Conservation (phyloP, 1,140 invertebrate genomes). For the Eriosoma lanigerum region DNA sequence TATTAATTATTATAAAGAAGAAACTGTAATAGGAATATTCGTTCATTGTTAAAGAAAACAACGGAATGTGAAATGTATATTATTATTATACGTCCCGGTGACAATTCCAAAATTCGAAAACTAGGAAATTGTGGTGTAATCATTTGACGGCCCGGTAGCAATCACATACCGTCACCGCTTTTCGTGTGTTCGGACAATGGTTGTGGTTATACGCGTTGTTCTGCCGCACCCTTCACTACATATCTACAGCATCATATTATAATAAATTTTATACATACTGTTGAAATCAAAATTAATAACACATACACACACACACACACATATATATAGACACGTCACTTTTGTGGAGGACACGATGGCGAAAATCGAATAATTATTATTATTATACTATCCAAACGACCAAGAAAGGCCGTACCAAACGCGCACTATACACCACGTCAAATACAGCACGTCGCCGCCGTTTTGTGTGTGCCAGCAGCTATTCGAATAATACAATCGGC, state of each 20-base stretch:
- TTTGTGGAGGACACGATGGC: not conserved
- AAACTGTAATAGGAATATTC: no score
- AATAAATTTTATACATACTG: not conserved
- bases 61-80: not conserved
- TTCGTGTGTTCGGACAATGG: slow-evolving; percentile 28
- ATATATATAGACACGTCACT: not conserved
- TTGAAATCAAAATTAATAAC: slow-evolving; percentile 33
- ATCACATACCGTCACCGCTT: not conserved
- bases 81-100: not conserved
- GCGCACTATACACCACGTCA: not conserved
- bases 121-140: slow-evolving; percentile 12
- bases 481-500: not conserved
- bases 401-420: not conserved
- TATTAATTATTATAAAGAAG: no score
- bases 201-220: not conserved
- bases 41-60: not conserved
- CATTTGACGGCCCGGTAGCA: not conserved
- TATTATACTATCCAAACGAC: not conserved
- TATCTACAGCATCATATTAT: not conserved
- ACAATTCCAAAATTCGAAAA: slow-evolving; percentile 4
- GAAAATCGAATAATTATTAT: slow-evolving; percentile 35
- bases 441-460: not conserved
- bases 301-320: not conserved
- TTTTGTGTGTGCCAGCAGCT: not conserved
- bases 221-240: no score